Evolutionary conservation across 2,888 invertebrate species (phyloP), one percentile per base, ranked within the genome.

Genomic region (Mimas tiliae): DNA sequence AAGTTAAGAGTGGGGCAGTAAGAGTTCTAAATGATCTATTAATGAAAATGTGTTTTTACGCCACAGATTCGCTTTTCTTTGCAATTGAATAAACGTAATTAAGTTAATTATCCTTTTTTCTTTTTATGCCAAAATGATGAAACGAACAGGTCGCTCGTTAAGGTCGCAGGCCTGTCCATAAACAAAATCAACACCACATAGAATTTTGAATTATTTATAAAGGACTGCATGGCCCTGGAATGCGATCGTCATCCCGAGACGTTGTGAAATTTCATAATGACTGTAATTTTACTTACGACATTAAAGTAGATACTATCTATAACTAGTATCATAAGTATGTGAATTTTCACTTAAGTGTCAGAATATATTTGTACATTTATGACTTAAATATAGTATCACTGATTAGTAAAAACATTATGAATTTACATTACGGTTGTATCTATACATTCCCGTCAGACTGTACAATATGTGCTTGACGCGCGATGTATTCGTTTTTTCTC

Each of bases 401-500:
- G 34, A n/a, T n/a, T 53, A 11, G 4, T 21, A 11, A 3, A 21
- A 34, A 50, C 16, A 63, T 50, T 19, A 16, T 27, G 38, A 11
- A 50, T 65, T 50, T 16, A 62, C 21, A 16, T 64, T 33, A 19
- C 51, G 19, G 47, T 9, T 38, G 38, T 38, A 38, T 45, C 74
- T 70, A 50, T 78, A 75, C 4, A 69, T 68, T 16, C 75, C 76
- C 8, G 72, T 71, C 63, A 92, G 76, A 64, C 83, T 83, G 68
- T 80, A 73, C 76, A 87, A 77, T 16, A 87, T 67, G 68, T 92
- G 91, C 12, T 72, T 75, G 0, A 72, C 1, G 64, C 68, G 67
- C 0, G 83, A 78, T 0, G 72, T 70, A 47, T 74, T 74, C 9
- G 76, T 69, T 9, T 73, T 78, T 14, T 83, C 75, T 0, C 88